These are phyloP conservation scores for Lacanobia oleracea DNA, from an alignment of 2,888 invertebrate genomes.

Conservation along the genomic window DNA sequence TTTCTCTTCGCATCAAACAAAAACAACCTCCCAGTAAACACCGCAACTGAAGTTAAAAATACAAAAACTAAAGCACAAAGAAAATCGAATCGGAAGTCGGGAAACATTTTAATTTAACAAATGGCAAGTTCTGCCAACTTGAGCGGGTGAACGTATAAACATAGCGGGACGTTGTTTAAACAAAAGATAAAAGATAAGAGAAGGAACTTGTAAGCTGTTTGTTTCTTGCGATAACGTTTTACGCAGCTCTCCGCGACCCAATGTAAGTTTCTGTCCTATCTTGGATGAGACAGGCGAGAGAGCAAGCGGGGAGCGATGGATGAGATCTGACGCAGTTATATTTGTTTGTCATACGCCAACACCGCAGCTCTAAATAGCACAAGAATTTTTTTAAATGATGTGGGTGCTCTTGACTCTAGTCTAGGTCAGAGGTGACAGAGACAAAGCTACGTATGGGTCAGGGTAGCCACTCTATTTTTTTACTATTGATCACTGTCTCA, in stretches of 20 bases:
- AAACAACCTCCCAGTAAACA: slow-evolving; percentile 13
- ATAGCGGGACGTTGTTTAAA: slow-evolving; percentile 74
- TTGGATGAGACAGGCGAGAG: slow-evolving; percentile 36
- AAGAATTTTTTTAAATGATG: no score
- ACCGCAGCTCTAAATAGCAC: no score
- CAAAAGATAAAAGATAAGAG: slow-evolving; percentile 77
- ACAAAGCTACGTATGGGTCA: no score
- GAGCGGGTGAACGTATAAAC: slow-evolving; percentile 66
- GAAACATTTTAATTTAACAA: slow-evolving; percentile 71
- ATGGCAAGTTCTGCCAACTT: slow-evolving; percentile 66
- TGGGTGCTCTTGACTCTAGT: no score
- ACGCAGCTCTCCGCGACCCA: slow-evolving; percentile 72
- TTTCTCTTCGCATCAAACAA: neutral
- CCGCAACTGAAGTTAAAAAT: slow-evolving; percentile 32
- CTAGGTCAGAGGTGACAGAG: no score
- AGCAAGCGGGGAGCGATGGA: slow-evolving; percentile 31
- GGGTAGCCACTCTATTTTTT: no score
- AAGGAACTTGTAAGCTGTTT: slow-evolving; percentile 75
- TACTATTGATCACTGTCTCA: no score
- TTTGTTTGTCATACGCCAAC: neutral
- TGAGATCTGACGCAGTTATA: no score
- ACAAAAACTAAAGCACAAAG: slow-evolving; percentile 52
- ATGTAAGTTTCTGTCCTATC: slow-evolving; percentile 79
- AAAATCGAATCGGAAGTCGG: slow-evolving; percentile 60
- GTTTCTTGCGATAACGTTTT: slow-evolving; percentile 76